Evolutionary conservation across 2,888 invertebrate species (phyloP).

Genomic region (Polymixis flavicincta): DNA sequence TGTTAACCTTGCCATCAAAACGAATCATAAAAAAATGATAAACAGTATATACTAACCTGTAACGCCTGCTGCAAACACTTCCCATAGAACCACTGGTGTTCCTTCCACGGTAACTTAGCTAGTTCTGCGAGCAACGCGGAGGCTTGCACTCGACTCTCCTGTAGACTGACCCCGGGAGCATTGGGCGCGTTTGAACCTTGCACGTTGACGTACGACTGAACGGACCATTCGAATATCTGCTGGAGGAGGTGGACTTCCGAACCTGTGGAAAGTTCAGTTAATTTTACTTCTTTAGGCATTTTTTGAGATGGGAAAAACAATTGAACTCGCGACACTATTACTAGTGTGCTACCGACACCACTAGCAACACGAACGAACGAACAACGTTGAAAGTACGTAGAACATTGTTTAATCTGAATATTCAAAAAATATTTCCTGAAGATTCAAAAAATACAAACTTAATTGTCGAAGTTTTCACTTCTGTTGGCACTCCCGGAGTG

Average conservation of each 20-base stretch:
- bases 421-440: too few relatives aligned
- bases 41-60: constrained; percentile 70
- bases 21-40: neutral
- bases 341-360: too few relatives aligned
- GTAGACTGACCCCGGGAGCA: constrained; percentile 31
- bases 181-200: constrained; percentile 17
- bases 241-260: constrained; percentile 75
- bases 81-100: constrained; percentile 78
- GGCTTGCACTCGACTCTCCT: constrained; percentile 72
- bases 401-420: too few relatives aligned
- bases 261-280: constrained; percentile 64
- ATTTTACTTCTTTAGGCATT: too few relatives aligned
- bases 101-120: constrained; percentile 76
- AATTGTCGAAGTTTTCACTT: too few relatives aligned
- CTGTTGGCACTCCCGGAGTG: too few relatives aligned
- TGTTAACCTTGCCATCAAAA: neutral
- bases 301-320: too few relatives aligned
- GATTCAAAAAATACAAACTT: too few relatives aligned
- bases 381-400: too few relatives aligned
- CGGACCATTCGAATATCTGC: constrained; percentile 78
- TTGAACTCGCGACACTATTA: too few relatives aligned
- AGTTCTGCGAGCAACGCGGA: constrained; percentile 73
- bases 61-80: constrained; percentile 69
- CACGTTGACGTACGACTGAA: constrained; percentile 65
- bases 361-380: too few relatives aligned